Base-by-base conservation (phyloP, 2,888 invertebrate genomes). In the Drosophila fulvimacula region DNA sequence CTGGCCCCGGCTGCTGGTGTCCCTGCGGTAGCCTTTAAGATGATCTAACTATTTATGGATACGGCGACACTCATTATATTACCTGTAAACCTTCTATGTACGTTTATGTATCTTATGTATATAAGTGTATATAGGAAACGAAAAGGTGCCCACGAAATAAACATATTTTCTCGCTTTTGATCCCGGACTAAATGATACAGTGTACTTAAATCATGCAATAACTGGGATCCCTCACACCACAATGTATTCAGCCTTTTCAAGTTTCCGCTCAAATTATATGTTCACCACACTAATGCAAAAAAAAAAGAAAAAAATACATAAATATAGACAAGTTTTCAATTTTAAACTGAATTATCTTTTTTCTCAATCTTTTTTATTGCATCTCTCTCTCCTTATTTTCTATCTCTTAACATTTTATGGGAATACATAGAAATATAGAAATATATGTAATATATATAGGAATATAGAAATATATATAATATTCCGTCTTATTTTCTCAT, bases 41-140 rank as follows among this genome's bases (percentile, higher is more conserved):
- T 15, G 7, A 10, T 13, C 42, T 13, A 44, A 32, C 32, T 11
- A 24, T 13, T 13, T 5, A 17, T 3, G 30, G 48, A 48, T 19
- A 19, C 7, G 32, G 56, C 41, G 34, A 24, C n/a, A 17, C 21
- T 15, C 6, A 27, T 30, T 30, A 48, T 48, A 24, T 24, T 39
- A 27, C 32, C 39, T 41, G 41, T 64, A n/a, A 17, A n/a, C 27
- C 41, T 39, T 64, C 63, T 19, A 49, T 63, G 34, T 63, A 27
- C 48, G 24, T 46, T 46, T 27, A 48, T 48, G 46, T 34, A 24
- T 9, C 11, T 60, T 30, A 30, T 30, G n/a, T 62, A 19, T 34
- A 62, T 19, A 7, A 19, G 27, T 48, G 46, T 48, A 48, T 48
- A 48, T 48, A 48, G 46, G 10, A 39, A 19, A 46, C 36, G 17